phyloP scores from a whole-genome alignment of 1,140 invertebrate genomes.

The Ectropis grisescens region DNA sequence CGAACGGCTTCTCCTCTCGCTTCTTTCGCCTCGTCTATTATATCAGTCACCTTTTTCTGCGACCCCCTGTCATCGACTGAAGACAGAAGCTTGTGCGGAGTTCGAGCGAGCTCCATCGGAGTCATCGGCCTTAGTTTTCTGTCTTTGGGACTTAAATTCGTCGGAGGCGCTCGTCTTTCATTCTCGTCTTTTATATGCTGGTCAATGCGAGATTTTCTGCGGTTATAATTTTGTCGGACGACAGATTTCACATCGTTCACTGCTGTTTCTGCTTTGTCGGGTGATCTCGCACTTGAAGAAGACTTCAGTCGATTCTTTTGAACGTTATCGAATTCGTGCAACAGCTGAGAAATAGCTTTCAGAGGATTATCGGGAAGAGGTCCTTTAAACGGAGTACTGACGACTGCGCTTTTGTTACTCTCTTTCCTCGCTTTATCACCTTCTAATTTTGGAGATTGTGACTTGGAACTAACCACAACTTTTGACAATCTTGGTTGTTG shows the following conservation, averaged over 20 bases:
- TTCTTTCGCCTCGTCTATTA: constrained; percentile 53
- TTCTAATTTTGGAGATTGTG: constrained; percentile 18
- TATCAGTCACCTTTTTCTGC: constrained; percentile 33
- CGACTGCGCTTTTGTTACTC: constrained; percentile 13
- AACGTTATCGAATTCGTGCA: constrained; percentile 47
- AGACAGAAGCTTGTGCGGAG: constrained; percentile 12
- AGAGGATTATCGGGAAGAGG: constrained; percentile 36
- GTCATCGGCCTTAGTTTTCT: constrained; percentile 3
- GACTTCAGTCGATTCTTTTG: constrained; percentile 32
- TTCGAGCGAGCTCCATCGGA: constrained; percentile 6
- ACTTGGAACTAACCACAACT: constrained; percentile 39
- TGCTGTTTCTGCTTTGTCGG: constrained; percentile 19
- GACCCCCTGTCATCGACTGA: constrained; percentile 11
- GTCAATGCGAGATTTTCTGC: constrained; percentile 17
- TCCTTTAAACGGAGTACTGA: too few relatives aligned
- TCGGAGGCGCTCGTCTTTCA: not conserved
- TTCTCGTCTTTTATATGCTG: constrained; percentile 12
- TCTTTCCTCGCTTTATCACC: constrained; percentile 23
- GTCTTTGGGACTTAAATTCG: constrained; percentile 5
- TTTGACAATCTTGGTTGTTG: too few relatives aligned
- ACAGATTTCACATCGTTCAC: constrained; percentile 13
- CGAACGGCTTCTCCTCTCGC: constrained; percentile 48
- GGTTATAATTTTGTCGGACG: constrained; percentile 13
- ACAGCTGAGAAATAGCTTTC: constrained; percentile 51
- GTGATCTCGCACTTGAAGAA: constrained; percentile 14